Conservation (phyloP, 2,113 vertebrate genomes). For the Equus przewalskii region DNA sequence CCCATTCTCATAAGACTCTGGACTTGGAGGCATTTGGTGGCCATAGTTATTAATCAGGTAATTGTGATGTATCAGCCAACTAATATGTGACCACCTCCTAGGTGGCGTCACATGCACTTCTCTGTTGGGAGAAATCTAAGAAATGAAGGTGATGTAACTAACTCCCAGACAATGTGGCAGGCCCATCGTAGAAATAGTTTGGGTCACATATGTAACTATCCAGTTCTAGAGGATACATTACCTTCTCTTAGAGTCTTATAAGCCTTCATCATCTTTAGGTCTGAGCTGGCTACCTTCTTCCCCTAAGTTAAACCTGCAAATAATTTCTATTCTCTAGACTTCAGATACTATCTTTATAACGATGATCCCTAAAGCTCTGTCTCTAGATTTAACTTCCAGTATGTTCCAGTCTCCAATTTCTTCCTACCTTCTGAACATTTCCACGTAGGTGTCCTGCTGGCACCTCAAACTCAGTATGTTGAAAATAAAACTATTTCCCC, state of each 20-base stretch:
- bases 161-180: background rate
- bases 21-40: background rate
- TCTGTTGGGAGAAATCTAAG: background rate
- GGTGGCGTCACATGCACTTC: background rate
- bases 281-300: background rate
- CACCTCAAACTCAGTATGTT: background rate
- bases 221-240: background rate
- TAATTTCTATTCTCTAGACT: background rate
- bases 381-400: background rate
- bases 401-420: background rate
- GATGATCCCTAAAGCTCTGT: background rate
- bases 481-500: background rate
- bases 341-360: background rate
- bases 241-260: background rate
- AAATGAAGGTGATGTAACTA: background rate
- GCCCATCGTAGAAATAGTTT: background rate
- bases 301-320: background rate
- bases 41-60: background rate
- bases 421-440: background rate
- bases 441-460: background rate
- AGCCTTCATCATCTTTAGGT: background rate
- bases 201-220: background rate
- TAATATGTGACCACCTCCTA: background rate
- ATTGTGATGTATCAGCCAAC: background rate
- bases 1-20: background rate